Evolutionary conservation across 1,140 invertebrate genomes (phyloP), one percentile per base, ranked within the genome.

Genomic region (Drosophila kanapiae): DNA sequence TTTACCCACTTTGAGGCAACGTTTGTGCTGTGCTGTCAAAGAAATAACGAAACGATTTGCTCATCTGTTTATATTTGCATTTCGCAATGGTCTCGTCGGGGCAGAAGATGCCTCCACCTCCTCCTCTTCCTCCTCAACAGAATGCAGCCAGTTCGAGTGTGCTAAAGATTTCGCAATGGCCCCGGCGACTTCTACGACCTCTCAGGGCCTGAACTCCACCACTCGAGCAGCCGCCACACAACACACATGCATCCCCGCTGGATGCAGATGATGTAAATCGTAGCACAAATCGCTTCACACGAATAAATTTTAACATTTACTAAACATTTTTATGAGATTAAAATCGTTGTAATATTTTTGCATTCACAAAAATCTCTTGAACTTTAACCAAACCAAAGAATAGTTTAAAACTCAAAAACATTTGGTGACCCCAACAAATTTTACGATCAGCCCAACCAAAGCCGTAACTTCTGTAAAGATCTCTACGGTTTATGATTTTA

Each of bases 11-110:
- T 87, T 88, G 77, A 59, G 49, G 84, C 80, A 88, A 84, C 79
- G 82, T 70, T 70, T 70, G 70, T 43, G 56, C 65, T 87, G 53
- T 38, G 82, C 86, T 86, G 84, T 86, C 83, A 86, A 82, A 81
- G 80, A 86, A 86, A 86, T 86, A 86, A 86, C 71, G 64, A 84
- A 84, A 87, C 63, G 75, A 87, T 78, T 80, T 90, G 68, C 76
- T 90, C 75, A 78, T 74, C 82, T 90, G 81, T 87, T 90, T 64
- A 90, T 87, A 90, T 87, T 87, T 87, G 84, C 85, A 90, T 87
- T 78, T 80, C 31, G 80, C 85, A 90, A 86, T 61, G 54, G 67
- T 42, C 65, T 57, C 27, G 56, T 57, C 27, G 56, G 69, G 74
- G 75, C 67, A 43, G 37, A 37, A 65, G 47, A 70, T 23, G 48